Conservation (phyloP, 2,888 invertebrate genomes). For the Leucophenga montana region DNA sequence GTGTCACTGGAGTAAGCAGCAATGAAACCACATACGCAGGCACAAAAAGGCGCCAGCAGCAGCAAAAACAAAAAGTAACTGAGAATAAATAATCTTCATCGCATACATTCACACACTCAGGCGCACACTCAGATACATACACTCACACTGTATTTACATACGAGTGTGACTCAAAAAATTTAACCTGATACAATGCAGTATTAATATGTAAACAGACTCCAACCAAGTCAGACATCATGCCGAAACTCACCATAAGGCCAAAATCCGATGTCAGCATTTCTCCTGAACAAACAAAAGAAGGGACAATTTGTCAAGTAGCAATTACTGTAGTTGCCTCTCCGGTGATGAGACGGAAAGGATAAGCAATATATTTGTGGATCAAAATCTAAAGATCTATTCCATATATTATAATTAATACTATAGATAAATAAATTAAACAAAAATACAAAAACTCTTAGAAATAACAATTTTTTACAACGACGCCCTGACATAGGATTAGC, state of each 20-base stretch:
- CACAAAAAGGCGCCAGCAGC: constrained; percentile 19
- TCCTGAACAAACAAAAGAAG: constrained; percentile 31
- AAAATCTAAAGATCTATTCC: no score
- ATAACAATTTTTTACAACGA: no score
- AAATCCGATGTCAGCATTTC: constrained; percentile 53
- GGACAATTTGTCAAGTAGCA: not conserved
- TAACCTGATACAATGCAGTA: constrained; percentile 21
- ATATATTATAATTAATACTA: no score
- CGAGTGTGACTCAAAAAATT: not conserved
- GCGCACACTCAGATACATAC: constrained; percentile 17
- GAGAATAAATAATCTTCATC: constrained; percentile 41
- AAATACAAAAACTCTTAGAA: no score
- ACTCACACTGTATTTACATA: not conserved
- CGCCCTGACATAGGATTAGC: no score
- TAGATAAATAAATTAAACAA: no score
- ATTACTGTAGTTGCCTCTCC: no score
- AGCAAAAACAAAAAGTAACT: constrained; percentile 17
- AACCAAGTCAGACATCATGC: constrained; percentile 4
- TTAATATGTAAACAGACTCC: constrained; percentile 20
- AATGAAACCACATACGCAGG: constrained; percentile 56
- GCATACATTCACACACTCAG: constrained; percentile 32
- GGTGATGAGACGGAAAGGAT: no score
- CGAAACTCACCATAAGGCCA: constrained; percentile 23
- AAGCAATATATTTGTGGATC: no score
- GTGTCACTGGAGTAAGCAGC: constrained; percentile 45